Conservation (phyloP, 2,888 invertebrate genomes). For the Panopea generosa region DNA sequence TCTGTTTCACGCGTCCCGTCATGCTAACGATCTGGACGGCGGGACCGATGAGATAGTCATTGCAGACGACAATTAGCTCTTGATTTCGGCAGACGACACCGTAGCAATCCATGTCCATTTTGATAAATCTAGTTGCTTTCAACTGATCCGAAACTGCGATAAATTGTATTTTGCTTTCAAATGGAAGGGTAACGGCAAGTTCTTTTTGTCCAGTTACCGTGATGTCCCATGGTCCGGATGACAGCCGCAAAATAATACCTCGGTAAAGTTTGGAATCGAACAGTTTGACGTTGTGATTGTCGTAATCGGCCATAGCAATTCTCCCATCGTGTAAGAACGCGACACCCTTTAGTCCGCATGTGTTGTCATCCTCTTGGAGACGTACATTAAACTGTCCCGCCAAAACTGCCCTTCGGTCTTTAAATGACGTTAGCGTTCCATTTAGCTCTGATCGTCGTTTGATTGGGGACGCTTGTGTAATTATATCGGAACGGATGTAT, state of each 20-base stretch:
- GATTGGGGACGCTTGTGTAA: constrained; percentile 55
- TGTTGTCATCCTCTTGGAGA: constrained; percentile 39
- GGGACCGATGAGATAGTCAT: constrained; percentile 60
- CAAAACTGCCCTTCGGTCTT: constrained; percentile 48
- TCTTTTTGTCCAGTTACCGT: constrained; percentile 54
- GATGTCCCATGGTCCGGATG: constrained; percentile 60
- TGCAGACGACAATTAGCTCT: constrained; percentile 62
- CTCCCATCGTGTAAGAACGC: constrained; percentile 49
- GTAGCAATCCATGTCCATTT: constrained; percentile 62
- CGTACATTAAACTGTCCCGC: constrained; percentile 59
- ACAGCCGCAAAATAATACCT: constrained; percentile 44
- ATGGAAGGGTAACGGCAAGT: constrained; percentile 55
- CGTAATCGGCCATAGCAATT: constrained; percentile 56
- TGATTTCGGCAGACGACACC: constrained; percentile 56
- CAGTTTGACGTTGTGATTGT: constrained; percentile 59
- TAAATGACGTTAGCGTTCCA: constrained; percentile 18
- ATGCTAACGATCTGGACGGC: constrained; percentile 53
- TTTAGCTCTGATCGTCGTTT: constrained; percentile 50
- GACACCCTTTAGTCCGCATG: constrained; percentile 54
- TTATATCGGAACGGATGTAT: constrained; percentile 22
- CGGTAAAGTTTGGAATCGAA: constrained; percentile 61
- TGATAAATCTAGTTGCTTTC: constrained; percentile 52
- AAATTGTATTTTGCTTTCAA: constrained; percentile 63
- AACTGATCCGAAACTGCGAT: constrained; percentile 45
- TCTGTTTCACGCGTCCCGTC: constrained; percentile 61